These are phyloP conservation scores for Cryptoprocta ferox DNA, from an alignment of 2,797 vertebrate species.

Conservation along the genomic window DNA sequence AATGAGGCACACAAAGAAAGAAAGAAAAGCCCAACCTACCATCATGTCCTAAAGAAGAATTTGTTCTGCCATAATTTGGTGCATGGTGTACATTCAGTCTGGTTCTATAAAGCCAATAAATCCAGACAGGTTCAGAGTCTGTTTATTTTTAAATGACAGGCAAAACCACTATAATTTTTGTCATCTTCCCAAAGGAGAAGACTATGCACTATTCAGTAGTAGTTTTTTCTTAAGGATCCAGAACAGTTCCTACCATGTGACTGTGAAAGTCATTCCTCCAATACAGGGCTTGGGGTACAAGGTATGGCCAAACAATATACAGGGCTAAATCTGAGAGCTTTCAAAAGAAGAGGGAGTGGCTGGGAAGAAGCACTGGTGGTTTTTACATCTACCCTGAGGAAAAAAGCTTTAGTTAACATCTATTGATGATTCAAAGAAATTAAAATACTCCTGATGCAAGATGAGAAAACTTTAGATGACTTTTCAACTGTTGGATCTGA, in stretches of 20 bases:
- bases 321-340: background rate
- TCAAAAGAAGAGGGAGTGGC: background rate
- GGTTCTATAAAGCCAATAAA: constrained; percentile 43
- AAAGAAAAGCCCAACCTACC: background rate
- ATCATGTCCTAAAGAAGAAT: constrained; percentile 57
- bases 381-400: background rate
- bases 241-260: constrained; percentile 58
- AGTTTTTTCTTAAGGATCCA: constrained; percentile 48
- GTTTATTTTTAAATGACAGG: constrained; percentile 71
- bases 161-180: constrained; percentile 69
- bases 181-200: constrained; percentile 73
- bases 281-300: background rate
- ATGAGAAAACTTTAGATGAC: background rate
- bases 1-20: constrained; percentile 57
- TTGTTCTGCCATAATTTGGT: constrained; percentile 57
- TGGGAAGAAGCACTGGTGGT: background rate
- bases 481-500: background rate
- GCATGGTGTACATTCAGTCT: constrained; percentile 51
- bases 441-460: background rate
- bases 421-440: background rate
- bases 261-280: constrained; percentile 56
- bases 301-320: background rate
- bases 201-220: constrained; percentile 49
- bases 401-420: background rate
- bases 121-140: constrained; percentile 59